Percentiles rank a stretch among this genome's conserved stretches.
Evolutionary conservation across 1,140 invertebrate genomes (phyloP).

Genomic region (Prorops nasuta): DNA sequence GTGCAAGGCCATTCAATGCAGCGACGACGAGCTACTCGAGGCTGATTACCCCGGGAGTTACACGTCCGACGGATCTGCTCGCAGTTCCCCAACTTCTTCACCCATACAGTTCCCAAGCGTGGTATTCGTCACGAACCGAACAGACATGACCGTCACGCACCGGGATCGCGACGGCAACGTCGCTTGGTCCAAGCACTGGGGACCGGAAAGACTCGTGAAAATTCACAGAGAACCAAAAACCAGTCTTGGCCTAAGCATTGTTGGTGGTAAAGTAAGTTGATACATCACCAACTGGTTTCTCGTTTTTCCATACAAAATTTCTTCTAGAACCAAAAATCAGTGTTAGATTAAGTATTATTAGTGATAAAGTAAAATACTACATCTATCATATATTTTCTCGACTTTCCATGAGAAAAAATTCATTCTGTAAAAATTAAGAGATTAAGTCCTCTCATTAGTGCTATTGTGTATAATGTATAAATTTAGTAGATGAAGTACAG

Average conservation of each 20-base stretch:
- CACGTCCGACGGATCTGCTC: slow-evolving; percentile 3
- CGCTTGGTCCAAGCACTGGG: slow-evolving; percentile 80
- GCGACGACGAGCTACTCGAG: slow-evolving; percentile 24
- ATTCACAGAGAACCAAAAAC: slow-evolving; percentile 71
- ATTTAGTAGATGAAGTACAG: too few species aligned
- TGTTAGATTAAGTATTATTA: too few species aligned
- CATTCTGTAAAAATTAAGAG: too few species aligned
- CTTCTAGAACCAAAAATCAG: too few species aligned
- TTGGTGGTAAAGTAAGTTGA: slow-evolving; percentile 82
- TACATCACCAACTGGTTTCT: too few species aligned
- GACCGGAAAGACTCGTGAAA: slow-evolving; percentile 73
- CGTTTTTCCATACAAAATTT: too few species aligned
- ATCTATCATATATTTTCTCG: too few species aligned
- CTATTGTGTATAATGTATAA: too few species aligned
- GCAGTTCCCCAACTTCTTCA: background rate
- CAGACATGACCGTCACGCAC: slow-evolving; percentile 56
- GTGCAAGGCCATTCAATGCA: slow-evolving; percentile 40
- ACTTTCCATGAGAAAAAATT: too few species aligned
- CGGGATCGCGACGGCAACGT: slow-evolving; percentile 48
- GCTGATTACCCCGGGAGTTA: too few species aligned
- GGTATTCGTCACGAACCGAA: slow-evolving; percentile 30
- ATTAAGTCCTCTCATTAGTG: too few species aligned
- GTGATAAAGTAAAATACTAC: too few species aligned
- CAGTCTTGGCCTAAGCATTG: slow-evolving; percentile 93
- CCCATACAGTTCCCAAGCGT: slow-evolving; percentile 16